phyloP scores from a whole-genome alignment of 2,113 vertebrate genomes.

The Stigmatopora nigra region DNA sequence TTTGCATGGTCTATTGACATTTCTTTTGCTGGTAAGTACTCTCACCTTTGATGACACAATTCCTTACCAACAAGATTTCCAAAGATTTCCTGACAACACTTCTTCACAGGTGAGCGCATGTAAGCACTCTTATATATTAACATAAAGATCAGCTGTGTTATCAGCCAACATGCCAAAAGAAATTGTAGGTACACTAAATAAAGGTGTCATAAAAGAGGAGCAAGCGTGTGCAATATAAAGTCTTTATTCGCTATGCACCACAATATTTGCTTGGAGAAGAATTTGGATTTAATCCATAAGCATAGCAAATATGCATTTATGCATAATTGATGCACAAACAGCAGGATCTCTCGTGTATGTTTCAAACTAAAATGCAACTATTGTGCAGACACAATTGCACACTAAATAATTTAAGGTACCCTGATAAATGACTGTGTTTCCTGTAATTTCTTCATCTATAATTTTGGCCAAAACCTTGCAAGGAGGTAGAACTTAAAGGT shows the following conservation, averaged over 20 bases:
- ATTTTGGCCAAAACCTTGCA: not conserved
- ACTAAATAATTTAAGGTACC: conserved; percentile 2
- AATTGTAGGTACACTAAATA: conserved; percentile 72
- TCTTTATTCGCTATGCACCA: conserved; percentile 44
- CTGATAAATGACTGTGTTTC: conserved; percentile 5
- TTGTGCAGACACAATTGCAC: not conserved
- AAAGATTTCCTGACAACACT: conserved; percentile 98
- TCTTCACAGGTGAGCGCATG: conserved; percentile 99
- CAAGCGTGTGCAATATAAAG: conserved; percentile 43
- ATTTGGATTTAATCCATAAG: conserved; percentile 29
- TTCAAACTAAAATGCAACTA: conserved; percentile 4
- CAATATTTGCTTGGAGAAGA: conserved; percentile 33
- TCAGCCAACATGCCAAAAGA: conserved; percentile 98
- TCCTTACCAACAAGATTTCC: conserved; percentile 94
- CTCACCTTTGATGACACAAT: conserved; percentile 92
- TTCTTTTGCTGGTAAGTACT: conserved; percentile 72
- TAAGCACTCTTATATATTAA: conserved; percentile 80
- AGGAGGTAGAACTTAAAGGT: not conserved
- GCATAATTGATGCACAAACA: conserved; percentile 9
- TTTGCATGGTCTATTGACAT: not conserved
- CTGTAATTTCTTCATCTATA: not conserved
- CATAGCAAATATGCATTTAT: conserved; percentile 6
- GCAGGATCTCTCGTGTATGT: conserved; percentile 2
- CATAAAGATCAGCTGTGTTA: conserved; percentile 90
- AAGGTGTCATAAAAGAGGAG: conserved; percentile 60